Evolutionary conservation across 2,113 vertebrate genomes (phyloP).

Genomic region (Corydoras sp.): DNA sequence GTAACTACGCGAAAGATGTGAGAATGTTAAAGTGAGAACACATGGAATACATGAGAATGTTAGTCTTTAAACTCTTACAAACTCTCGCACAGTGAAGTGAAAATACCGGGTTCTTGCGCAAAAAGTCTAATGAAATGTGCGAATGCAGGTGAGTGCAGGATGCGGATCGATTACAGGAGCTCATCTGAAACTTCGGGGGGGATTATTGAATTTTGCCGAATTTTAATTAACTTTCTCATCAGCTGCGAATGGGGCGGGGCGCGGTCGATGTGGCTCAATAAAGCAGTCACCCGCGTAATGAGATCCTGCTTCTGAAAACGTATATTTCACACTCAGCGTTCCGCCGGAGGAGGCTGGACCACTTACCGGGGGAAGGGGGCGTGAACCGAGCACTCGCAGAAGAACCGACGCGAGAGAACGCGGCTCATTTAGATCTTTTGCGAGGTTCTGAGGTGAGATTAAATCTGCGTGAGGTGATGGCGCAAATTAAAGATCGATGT

Average conservation of each 20-base stretch:
- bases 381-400: slow-evolving; percentile 1
- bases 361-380: slow-evolving; percentile 2
- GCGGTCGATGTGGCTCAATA: slow-evolving; percentile 84
- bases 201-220: slow-evolving; percentile 88
- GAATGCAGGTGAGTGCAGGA: background rate
- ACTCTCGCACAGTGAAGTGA: too few species aligned
- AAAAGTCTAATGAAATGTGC: background rate
- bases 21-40: too few species aligned
- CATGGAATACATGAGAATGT: too few species aligned
- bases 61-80: too few species aligned
- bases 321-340: slow-evolving; percentile 55
- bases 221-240: slow-evolving; percentile 81
- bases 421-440: background rate
- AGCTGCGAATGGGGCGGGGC: slow-evolving; percentile 67
- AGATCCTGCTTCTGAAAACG: slow-evolving; percentile 74
- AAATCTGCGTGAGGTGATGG: background rate
- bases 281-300: slow-evolving; percentile 82
- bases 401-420: background rate
- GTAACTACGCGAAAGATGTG: too few species aligned
- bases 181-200: slow-evolving; percentile 74
- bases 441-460: background rate
- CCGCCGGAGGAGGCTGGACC: background rate
- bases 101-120: background rate
- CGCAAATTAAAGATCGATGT: slow-evolving; percentile 7
- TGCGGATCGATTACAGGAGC: slow-evolving; percentile 73